Evolutionary conservation across 2,113 vertebrate species (phyloP).

Genomic region (Mesocricetus auratus): DNA sequence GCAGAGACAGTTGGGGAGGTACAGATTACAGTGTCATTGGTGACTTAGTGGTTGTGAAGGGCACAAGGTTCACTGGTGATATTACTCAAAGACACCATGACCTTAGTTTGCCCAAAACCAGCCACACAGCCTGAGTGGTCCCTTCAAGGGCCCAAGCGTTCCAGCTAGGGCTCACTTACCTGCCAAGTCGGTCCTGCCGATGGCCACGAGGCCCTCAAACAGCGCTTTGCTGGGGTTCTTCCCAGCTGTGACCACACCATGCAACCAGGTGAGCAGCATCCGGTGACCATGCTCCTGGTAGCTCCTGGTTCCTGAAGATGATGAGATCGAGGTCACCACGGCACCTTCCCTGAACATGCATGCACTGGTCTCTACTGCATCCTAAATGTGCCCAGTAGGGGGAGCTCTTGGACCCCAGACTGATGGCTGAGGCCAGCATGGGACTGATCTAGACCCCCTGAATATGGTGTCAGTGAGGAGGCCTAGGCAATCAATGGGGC

Average conservation of each 20-base stretch:
- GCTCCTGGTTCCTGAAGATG: conserved; percentile 90
- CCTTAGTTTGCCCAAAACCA: background rate
- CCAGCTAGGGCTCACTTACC: conserved; percentile 83
- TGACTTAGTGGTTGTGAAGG: background rate
- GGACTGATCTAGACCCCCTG: no score
- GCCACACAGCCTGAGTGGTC: background rate
- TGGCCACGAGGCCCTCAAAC: conserved; percentile 92
- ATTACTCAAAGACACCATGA: background rate
- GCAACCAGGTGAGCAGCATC: conserved; percentile 96
- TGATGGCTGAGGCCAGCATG: no score
- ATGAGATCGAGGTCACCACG: background rate
- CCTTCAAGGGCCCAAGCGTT: background rate
- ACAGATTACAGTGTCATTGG: background rate
- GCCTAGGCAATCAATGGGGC: no score
- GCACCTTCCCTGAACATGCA: background rate
- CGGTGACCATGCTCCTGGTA: conserved; percentile 94
- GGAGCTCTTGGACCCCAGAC: no score
- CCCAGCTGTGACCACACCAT: conserved; percentile 86
- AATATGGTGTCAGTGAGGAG: no score
- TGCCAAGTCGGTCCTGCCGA: conserved; percentile 91
- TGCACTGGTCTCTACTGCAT: background rate
- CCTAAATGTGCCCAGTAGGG: background rate
- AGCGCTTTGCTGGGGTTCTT: conserved; percentile 93
- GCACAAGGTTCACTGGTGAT: background rate
- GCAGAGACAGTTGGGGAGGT: background rate